A percentile compares a stretch with the other conserved stretches of the same genome.
phyloP scores from a whole-genome alignment of 2,797 vertebrate genomes.

The Pteropus rufus region DNA sequence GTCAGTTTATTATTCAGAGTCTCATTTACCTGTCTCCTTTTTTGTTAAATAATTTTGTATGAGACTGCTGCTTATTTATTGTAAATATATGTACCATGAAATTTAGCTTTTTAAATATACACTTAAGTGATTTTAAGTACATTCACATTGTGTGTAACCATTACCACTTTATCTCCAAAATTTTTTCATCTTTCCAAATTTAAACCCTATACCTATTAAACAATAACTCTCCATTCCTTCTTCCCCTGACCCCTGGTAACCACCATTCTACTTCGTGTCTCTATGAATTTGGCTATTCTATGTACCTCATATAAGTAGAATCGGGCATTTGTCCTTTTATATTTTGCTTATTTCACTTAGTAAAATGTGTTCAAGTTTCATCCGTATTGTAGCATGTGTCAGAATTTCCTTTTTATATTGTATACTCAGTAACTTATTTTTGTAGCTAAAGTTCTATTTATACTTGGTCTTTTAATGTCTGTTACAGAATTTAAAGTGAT shows the following conservation, averaged over 20 bases:
- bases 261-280: neutral
- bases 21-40: neutral
- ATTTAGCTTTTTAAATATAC: neutral
- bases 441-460: neutral
- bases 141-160: neutral
- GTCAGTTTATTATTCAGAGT: neutral
- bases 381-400: neutral
- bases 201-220: neutral
- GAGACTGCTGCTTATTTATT: neutral
- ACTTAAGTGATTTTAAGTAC: neutral
- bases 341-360: neutral
- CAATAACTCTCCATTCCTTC: neutral
- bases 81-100: neutral
- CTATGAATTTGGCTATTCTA: neutral
- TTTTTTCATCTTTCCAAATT: neutral
- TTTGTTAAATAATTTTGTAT: neutral
- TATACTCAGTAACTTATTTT: neutral
- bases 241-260: too few relatives aligned
- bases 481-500: neutral
- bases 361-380: neutral
- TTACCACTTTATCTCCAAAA: neutral
- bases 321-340: neutral
- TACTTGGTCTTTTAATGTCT: neutral
- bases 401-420: neutral
- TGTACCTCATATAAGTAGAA: neutral